Conservation (phyloP, 2,888 invertebrate genomes). For the Drosophila limbata region DNA sequence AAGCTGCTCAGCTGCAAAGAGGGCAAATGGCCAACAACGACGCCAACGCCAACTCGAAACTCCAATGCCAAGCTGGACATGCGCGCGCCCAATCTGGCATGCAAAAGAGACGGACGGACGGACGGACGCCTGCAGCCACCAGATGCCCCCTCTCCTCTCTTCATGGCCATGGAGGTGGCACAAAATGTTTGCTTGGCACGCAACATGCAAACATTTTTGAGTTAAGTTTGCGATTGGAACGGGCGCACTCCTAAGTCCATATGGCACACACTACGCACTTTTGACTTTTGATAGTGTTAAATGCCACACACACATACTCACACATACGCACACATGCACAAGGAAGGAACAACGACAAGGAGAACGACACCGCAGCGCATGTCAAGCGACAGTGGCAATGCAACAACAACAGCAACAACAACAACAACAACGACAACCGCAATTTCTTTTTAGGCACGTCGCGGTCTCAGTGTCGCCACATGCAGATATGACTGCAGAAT, state of each 20-base stretch:
- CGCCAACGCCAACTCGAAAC: slow-evolving; percentile 41
- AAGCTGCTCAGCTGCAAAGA: slow-evolving; percentile 40
- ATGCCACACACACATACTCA: slow-evolving; percentile 70
- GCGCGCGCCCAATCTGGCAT: slow-evolving; percentile 80
- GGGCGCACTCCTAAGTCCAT: slow-evolving; percentile 60
- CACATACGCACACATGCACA: background rate
- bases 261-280: slow-evolving; percentile 71
- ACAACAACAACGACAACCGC: slow-evolving; percentile 46
- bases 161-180: slow-evolving; percentile 37
- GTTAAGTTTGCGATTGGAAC: slow-evolving; percentile 57
- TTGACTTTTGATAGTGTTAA: slow-evolving; percentile 80
- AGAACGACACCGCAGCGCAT: slow-evolving; percentile 46
- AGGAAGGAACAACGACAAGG: slow-evolving; percentile 9
- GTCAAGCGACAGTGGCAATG: slow-evolving; percentile 61
- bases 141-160: background rate
- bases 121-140: slow-evolving; percentile 34
- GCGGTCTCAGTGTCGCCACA: slow-evolving; percentile 63
- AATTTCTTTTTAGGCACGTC: slow-evolving; percentile 80
- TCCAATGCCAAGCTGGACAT: slow-evolving; percentile 67
- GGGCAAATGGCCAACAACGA: slow-evolving; percentile 65
- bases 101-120: slow-evolving; percentile 60
- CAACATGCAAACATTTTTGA: slow-evolving; percentile 84
- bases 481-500: slow-evolving; percentile 72
- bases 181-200: slow-evolving; percentile 84
- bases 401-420: slow-evolving; percentile 39